These are phyloP conservation scores for Cyclargus thomasi DNA, from an alignment of 1,140 invertebrate genomes.

Conservation along the genomic window DNA sequence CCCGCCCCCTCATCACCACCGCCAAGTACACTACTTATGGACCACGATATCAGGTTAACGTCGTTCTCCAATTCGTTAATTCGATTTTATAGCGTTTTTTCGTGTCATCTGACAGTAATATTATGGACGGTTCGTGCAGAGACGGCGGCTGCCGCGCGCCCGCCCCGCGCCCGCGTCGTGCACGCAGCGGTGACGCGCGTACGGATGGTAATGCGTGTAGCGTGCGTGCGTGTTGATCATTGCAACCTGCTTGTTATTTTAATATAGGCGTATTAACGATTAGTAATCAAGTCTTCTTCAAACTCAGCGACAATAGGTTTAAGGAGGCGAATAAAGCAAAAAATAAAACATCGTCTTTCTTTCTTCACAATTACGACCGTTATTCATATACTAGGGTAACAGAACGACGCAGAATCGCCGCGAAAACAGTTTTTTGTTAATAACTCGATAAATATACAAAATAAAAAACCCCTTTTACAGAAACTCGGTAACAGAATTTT, in stretches of 20 bases:
- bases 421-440: too few relatives aligned
- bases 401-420: too few relatives aligned
- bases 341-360: too few relatives aligned
- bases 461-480: too few relatives aligned
- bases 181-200: slow-evolving; percentile 37
- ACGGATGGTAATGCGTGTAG: slow-evolving; percentile 31
- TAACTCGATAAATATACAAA: too few relatives aligned
- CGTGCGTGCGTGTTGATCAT: background rate
- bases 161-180: slow-evolving; percentile 24
- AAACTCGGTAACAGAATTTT: too few relatives aligned
- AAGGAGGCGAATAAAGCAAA: too few relatives aligned
- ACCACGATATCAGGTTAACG: slow-evolving; percentile 48
- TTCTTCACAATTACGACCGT: too few relatives aligned
- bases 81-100: background rate
- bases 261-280: too few relatives aligned
- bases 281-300: too few relatives aligned
- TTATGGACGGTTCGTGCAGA: slow-evolving; percentile 20
- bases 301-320: too few relatives aligned
- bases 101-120: background rate
- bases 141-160: slow-evolving; percentile 27
- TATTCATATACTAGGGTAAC: too few relatives aligned
- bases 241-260: background rate
- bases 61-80: background rate
- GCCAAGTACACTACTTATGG: slow-evolving; percentile 37
- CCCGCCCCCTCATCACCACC: slow-evolving; percentile 36